phyloP scores from a whole-genome alignment of 2,113 vertebrate genomes.

The Dicerorhinus sumatrensis region DNA sequence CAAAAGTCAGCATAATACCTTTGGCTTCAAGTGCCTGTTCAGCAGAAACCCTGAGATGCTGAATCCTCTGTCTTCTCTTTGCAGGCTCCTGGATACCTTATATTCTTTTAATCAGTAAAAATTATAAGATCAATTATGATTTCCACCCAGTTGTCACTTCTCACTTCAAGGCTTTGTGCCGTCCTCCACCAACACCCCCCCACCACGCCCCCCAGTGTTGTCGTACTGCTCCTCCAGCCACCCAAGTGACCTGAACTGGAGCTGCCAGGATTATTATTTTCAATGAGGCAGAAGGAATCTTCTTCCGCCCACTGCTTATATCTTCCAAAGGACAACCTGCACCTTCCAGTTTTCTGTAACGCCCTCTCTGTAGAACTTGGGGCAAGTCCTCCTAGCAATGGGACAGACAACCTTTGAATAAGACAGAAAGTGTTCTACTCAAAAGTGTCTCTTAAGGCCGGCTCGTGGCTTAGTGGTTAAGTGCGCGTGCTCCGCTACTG shows the following conservation, averaged over 20 bases:
- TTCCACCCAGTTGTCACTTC: background rate
- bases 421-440: background rate
- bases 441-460: background rate
- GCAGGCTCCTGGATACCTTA: background rate
- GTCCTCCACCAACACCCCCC: background rate
- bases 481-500: no score
- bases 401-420: background rate
- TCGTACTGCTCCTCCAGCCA: fast-evolving
- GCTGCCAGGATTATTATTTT: background rate
- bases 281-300: background rate
- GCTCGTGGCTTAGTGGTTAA: no score
- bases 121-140: background rate
- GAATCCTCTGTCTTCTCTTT: background rate
- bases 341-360: background rate
- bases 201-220: no score
- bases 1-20: background rate
- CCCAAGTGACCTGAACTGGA: background rate
- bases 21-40: background rate
- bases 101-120: background rate
- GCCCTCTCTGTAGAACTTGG: background rate
- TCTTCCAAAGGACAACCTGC: background rate
- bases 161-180: background rate
- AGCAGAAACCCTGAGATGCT: background rate
- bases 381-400: background rate
- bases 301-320: background rate